Percentiles rank a stretch among this genome's conserved stretches.
Conservation (phyloP, 2,113 vertebrate genomes). For the Athene cunicularia region DNA sequence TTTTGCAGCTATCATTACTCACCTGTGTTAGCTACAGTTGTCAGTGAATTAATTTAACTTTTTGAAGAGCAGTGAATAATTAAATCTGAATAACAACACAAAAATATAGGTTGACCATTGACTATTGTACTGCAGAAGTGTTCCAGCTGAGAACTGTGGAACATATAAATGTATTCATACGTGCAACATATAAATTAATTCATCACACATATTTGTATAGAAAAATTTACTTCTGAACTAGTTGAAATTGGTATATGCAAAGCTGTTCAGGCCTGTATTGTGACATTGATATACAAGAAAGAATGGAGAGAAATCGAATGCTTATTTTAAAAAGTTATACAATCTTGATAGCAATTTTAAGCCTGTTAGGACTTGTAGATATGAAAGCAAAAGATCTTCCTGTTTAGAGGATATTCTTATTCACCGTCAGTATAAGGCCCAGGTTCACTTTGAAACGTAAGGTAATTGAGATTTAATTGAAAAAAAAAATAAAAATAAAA, state of each 20-base stretch:
- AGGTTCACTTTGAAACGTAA: neutral
- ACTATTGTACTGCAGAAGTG: neutral
- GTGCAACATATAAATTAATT: neutral
- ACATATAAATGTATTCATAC: neutral
- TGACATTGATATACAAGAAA: neutral
- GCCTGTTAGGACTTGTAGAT: neutral
- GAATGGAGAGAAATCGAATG: rapidly evolving
- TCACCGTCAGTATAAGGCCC: neutral
- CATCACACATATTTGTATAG: neutral
- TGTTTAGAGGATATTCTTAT: neutral
- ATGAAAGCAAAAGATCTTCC: neutral
- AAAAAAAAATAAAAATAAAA: neutral
- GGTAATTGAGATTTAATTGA: neutral
- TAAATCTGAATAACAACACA: neutral
- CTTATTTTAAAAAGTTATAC: neutral
- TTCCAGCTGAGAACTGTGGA: neutral
- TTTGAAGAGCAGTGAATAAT: neutral
- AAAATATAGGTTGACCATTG: neutral
- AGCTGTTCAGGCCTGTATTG: neutral
- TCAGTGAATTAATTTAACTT: neutral
- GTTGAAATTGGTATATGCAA: neutral
- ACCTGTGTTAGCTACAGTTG: neutral
- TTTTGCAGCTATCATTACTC: neutral
- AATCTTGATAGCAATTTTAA: neutral
- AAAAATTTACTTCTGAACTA: neutral